Evolutionary conservation across 2,113 vertebrate genomes (phyloP).

Genomic region (Sturnus vulgaris): DNA sequence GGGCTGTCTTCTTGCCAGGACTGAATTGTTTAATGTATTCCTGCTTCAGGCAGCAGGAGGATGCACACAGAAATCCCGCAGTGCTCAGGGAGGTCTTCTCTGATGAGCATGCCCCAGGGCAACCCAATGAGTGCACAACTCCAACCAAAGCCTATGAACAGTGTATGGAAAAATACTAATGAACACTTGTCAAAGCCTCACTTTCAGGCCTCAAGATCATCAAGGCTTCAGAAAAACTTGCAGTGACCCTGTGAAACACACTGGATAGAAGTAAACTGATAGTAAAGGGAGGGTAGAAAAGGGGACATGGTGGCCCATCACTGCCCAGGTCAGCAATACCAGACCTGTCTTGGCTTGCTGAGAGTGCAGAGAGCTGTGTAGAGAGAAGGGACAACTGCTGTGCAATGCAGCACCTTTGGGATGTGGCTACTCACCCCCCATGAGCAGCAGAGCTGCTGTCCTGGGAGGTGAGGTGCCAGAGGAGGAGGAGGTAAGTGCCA

Average conservation of each 20-base stretch:
- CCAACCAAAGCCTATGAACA: background rate
- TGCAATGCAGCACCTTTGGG: background rate
- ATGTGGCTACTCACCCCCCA: accelerated
- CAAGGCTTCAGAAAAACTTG: background rate
- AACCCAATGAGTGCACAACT: accelerated
- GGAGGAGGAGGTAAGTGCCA: background rate
- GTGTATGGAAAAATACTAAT: background rate
- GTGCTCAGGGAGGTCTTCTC: background rate
- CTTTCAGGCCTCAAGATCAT: background rate
- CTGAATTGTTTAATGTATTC: background rate
- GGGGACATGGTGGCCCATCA: accelerated
- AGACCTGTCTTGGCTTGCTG: background rate
- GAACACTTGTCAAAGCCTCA: background rate
- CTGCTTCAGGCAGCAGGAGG: background rate
- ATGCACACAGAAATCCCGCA: background rate
- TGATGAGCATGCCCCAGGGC: background rate
- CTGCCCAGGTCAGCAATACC: background rate
- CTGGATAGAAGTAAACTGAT: background rate
- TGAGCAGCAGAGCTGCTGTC: background rate
- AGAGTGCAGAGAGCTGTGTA: background rate
- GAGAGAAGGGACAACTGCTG: background rate
- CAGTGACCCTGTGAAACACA: background rate
- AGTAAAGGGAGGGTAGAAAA: background rate
- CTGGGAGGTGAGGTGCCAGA: background rate
- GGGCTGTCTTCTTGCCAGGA: background rate